Evolutionary conservation across 1,140 invertebrate genomes (phyloP).

Genomic region (Drosophila nebulosa): DNA sequence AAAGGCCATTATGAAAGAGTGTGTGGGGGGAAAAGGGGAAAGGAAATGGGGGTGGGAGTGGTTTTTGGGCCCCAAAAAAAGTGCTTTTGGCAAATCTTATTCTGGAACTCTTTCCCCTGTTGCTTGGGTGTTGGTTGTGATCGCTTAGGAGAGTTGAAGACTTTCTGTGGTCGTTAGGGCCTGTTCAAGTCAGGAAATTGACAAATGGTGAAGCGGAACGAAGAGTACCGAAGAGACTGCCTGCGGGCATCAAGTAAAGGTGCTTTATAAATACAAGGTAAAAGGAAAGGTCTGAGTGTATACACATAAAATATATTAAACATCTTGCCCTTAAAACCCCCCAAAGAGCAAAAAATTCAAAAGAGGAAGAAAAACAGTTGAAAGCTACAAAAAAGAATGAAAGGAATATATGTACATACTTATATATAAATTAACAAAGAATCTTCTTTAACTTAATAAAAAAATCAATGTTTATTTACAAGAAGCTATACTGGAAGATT

Average conservation of each 20-base stretch:
- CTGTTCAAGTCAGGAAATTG: not conserved
- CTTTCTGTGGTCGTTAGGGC: conserved; percentile 58
- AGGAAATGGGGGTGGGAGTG: conserved; percentile 47
- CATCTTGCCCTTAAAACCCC: conserved; percentile 47
- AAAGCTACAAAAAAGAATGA: not conserved
- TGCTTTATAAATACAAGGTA: conserved; percentile 59
- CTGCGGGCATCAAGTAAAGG: conserved; percentile 44
- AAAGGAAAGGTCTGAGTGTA: conserved; percentile 14
- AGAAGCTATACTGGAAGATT: too few relatives aligned
- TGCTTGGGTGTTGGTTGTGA: conserved; percentile 21
- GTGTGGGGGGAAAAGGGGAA: conserved; percentile 11
- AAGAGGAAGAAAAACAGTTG: conserved; percentile 5
- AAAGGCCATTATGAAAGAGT: conserved; percentile 57
- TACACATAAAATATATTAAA: conserved; percentile 24
- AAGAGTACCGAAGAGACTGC: not conserved
- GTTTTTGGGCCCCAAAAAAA: conserved; percentile 51
- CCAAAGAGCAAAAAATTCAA: conserved; percentile 32
- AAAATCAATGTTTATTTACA: too few relatives aligned
- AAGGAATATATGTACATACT: not conserved
- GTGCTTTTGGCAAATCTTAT: conserved; percentile 68
- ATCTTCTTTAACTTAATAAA: too few relatives aligned
- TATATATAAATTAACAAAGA: too few relatives aligned
- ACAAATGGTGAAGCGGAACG: conserved; percentile 15
- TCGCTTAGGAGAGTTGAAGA: conserved; percentile 46
- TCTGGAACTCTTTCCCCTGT: not conserved